A percentile compares a stretch with the other conserved stretches of the same genome.
phyloP scores from a whole-genome alignment of 35 echinoderm and acorn worm genomes.

The Lytechinus pictus region DNA sequence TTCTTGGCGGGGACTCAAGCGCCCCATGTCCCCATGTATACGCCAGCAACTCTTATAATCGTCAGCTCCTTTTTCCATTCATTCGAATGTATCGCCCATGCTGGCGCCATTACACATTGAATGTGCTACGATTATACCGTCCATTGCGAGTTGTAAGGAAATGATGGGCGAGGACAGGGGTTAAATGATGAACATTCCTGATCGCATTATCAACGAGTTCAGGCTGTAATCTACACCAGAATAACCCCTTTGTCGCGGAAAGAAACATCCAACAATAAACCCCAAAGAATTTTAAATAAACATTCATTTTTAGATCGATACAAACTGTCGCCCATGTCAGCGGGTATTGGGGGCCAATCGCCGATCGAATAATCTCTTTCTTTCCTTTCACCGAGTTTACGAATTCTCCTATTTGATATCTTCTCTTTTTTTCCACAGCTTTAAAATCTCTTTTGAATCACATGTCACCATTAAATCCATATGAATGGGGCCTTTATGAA shows the following conservation, averaged over 20 bases:
- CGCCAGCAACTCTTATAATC: too few relatives aligned
- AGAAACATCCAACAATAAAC: background rate
- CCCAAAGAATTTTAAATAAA: conserved; percentile 5
- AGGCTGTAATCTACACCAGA: conserved; percentile 27
- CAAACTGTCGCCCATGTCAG: conserved; percentile 34
- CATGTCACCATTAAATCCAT: conserved; percentile 14
- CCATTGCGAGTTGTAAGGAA: background rate
- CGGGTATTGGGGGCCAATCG: background rate
- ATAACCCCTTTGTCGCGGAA: background rate
- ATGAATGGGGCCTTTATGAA: background rate
- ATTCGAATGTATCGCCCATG: background rate
- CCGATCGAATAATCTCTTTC: conserved; percentile 1
- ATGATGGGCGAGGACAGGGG: background rate
- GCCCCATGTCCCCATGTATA: too few relatives aligned
- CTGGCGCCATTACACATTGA: background rate
- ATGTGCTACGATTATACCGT: background rate
- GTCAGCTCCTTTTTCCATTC: too few relatives aligned
- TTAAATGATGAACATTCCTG: conserved; percentile 8
- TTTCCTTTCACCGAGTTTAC: background rate
- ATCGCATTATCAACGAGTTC: background rate
- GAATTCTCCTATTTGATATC: background rate
- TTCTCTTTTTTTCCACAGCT: background rate
- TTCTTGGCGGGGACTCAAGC: too few relatives aligned
- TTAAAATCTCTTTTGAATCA: background rate
- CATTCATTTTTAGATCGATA: conserved; percentile 39